Conservation (phyloP, 2,113 vertebrate genomes). For the Petrocephalus microphthalmus region DNA sequence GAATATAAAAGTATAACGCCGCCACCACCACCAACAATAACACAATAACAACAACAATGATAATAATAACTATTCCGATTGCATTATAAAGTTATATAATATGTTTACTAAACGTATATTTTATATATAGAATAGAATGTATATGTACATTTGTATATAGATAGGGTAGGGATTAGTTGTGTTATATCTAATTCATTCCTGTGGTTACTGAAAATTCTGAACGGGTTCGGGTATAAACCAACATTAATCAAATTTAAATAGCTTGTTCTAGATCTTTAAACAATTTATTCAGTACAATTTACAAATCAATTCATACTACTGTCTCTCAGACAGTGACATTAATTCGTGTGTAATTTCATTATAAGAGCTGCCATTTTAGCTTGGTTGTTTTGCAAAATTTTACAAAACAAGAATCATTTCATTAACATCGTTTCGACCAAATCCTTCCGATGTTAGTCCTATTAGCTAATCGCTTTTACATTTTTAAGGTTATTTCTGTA, state of each 20-base stretch:
- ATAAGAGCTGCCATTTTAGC: slow-evolving; percentile 29
- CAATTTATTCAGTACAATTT: slow-evolving; percentile 30
- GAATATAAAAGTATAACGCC: neutral
- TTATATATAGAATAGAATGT: neutral
- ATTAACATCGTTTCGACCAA: neutral
- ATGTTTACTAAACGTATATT: neutral
- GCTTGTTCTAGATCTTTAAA: slow-evolving; percentile 41
- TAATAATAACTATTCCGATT: neutral
- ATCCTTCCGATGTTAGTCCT: neutral
- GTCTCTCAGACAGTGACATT: slow-evolving; percentile 38
- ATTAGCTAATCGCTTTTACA: neutral
- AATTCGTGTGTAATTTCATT: slow-evolving; percentile 41
- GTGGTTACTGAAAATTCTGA: neutral
- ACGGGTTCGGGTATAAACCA: slow-evolving; percentile 26
- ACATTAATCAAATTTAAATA: slow-evolving; percentile 35
- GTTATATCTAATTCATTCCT: neutral
- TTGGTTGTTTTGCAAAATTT: neutral
- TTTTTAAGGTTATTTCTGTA: neutral
- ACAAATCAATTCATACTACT: slow-evolving; percentile 35
- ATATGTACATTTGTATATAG: neutral
- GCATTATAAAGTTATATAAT: neutral
- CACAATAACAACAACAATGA: neutral
- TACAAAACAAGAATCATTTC: neutral
- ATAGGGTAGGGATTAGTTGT: neutral
- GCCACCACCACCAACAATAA: neutral